Evolutionary conservation across 2,888 invertebrate genomes (phyloP).

Genomic region (Noctuana brunneofusca): DNA sequence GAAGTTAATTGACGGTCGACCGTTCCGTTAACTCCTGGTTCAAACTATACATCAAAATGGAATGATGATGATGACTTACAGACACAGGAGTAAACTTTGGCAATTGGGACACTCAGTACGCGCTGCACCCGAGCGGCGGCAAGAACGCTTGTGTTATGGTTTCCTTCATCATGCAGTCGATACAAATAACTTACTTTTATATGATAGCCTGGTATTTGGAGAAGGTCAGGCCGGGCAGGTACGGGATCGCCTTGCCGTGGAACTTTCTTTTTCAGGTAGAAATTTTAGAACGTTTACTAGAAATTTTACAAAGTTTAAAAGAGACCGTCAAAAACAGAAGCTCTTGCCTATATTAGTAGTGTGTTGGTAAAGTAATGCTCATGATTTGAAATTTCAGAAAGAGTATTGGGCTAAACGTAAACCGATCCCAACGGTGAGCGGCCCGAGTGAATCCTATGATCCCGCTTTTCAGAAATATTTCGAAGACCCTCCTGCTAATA

Average conservation of each 20-base stretch:
- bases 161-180: constrained; percentile 48
- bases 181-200: constrained; percentile 52
- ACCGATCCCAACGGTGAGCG: background rate
- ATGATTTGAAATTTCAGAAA: constrained; percentile 42
- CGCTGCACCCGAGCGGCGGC: constrained; percentile 18
- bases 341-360: too few relatives aligned
- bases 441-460: constrained; percentile 2
- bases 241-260: constrained; percentile 86
- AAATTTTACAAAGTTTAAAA: too few relatives aligned
- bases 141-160: constrained; percentile 37
- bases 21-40: too few relatives aligned
- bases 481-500: constrained; percentile 50
- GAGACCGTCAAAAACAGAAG: too few relatives aligned
- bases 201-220: constrained; percentile 55
- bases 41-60: too few relatives aligned
- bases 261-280: constrained; percentile 84
- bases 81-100: constrained; percentile 18
- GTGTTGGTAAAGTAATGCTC: too few relatives aligned
- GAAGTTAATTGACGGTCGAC: too few relatives aligned
- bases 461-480: constrained; percentile 44
- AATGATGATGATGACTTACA: constrained; percentile 42
- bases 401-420: constrained; percentile 51
- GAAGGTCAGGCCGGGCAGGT: constrained; percentile 83
- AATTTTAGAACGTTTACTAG: background rate
- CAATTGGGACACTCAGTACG: constrained; percentile 16